Evolutionary conservation across 2,888 invertebrate species (phyloP), one percentile per base, ranked within the genome.

Genomic region (Punctoribates punctum): DNA sequence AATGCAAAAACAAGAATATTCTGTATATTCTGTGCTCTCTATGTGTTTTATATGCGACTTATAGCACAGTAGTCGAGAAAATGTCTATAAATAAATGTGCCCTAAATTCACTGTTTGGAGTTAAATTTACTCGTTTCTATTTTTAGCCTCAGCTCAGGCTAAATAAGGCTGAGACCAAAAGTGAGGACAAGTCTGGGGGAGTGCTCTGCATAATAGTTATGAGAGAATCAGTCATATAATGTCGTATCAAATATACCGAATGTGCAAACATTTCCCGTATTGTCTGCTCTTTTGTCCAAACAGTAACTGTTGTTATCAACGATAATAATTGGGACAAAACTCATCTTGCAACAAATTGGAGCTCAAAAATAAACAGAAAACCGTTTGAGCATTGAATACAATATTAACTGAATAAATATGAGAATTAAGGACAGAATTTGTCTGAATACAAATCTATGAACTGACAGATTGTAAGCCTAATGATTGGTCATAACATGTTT

Each of bases 51-150:
- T 57, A 57, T 57, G 23, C 57, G 25, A 57, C 6, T 57, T 25
- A 57, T 57, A 13, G 25, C 25, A 25, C 6, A 25, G 57, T 57
- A 57, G 23, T 57, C 48, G 48, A 48, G 57, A 8, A 11, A 25
- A 25, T 25, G 48, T 34, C 65, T 65, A 65, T 65, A 65, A 65
- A 65, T 65, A 65, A 65, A 65, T 65, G 65, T 65, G 65, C 17
- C 65, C 65, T 65, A 65, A 65, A 65, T 65, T 65, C 65, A 65
- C 34, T 65, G 65, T 65, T 65, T 65, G 65, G 65, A 65, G 34
- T 34, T 38, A 65, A 65, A 17, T 65, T 65, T 38, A 20, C 65
- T 15, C 0, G 65, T 9, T 34, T 34, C 65, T 65, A 65, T 65
- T 65, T 65, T 25, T 65, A 65, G 65, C n/a, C 34, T 17, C 34